Base-by-base conservation (phyloP, 1,140 invertebrate genomes). In the Ips nitidus region DNA sequence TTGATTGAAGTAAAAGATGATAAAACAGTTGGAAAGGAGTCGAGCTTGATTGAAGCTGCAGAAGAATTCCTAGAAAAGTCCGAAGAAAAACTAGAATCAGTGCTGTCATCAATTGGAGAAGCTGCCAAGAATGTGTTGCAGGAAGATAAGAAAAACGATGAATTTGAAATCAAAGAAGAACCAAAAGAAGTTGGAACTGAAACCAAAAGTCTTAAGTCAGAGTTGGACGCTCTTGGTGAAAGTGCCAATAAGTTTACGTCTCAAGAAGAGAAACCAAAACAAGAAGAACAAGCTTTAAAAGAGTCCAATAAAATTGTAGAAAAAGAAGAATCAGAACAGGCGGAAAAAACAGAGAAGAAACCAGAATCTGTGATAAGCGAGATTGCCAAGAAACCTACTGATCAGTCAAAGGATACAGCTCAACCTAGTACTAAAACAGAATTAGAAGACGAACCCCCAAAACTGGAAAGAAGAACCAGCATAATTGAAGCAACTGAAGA, bases 61-160 rank as follows among this genome's bases (percentile, higher is more conserved):
- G 60, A 62, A 50, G 60, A 62, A 1, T 62, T 62, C 8, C 8
- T 62, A 6, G 42, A 62, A 50, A 62, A 62, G 50, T 50, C 60
- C 37, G 60, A 62, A 39, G 45, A 62, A 62, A 45, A 22, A 6
- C 40, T 62, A n/a, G 60, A 47, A 45, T 2, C 4, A 7, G 60
- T 62, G 8, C 7, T 62, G 4, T 22, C 60, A 22, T 47, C 60
- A 3, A 62, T 62, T 50, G 42, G 60, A 5, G 4, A 22, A 7
- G 39, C 36, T 8, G 42, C 60, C 37, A 50, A 50, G 45, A 50
- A 50, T 50, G 6, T 50, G 22, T 22, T 22, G 0, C 22, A 22
- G 22, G 22, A 50, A 2, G 40, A 58, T 58, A 7, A 41, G 22
- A 58, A 39, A 5, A 38, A 2, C 41, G 36, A 59, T 40, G 40